These are phyloP conservation scores for Holacanthella duospinosa DNA, from an alignment of 2,888 invertebrate genomes.

Conservation along the genomic window DNA sequence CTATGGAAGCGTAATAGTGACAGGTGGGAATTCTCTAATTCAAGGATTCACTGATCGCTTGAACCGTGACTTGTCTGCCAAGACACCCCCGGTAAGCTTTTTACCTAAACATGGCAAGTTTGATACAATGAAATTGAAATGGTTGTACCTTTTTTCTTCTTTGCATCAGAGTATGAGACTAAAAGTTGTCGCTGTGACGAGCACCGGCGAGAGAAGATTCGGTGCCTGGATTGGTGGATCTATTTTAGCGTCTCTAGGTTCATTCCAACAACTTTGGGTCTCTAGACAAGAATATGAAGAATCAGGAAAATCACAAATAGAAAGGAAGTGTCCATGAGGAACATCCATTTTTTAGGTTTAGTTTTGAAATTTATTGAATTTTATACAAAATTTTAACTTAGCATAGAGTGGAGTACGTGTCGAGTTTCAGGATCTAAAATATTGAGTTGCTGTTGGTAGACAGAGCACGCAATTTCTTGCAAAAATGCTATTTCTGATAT, in stretches of 20 bases:
- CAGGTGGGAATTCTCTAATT: constrained; percentile 85
- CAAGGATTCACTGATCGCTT: constrained; percentile 91
- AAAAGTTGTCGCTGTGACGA: constrained; percentile 84
- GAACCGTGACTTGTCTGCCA: constrained; percentile 70
- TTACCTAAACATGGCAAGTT: not conserved
- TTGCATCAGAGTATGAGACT: constrained; percentile 66
- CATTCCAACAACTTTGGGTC: constrained; percentile 99
- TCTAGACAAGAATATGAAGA: constrained; percentile 99
- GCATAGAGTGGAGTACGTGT: constrained; percentile 1
- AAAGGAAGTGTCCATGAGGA: constrained; percentile 63
- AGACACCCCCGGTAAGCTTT: constrained; percentile 62
- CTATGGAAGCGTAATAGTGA: constrained; percentile 88
- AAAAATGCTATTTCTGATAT: constrained; percentile 13
- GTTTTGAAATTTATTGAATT: not conserved
- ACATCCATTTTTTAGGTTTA: not conserved
- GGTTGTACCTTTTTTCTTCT: constrained; percentile 1
- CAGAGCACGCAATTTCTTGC: constrained; percentile 22
- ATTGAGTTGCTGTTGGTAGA: constrained; percentile 13
- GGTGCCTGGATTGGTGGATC: constrained; percentile 99
- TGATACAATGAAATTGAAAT: not conserved
- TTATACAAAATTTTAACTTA: not conserved
- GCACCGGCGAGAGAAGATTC: constrained; percentile 80
- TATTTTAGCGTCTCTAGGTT: constrained; percentile 93
- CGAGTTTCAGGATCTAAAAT: constrained; percentile 16
- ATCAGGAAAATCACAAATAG: constrained; percentile 90